Percentiles rank a stretch among this genome's conserved stretches.
Evolutionary conservation across 2,888 invertebrate genomes (phyloP).

Genomic region (Tachina lurida): DNA sequence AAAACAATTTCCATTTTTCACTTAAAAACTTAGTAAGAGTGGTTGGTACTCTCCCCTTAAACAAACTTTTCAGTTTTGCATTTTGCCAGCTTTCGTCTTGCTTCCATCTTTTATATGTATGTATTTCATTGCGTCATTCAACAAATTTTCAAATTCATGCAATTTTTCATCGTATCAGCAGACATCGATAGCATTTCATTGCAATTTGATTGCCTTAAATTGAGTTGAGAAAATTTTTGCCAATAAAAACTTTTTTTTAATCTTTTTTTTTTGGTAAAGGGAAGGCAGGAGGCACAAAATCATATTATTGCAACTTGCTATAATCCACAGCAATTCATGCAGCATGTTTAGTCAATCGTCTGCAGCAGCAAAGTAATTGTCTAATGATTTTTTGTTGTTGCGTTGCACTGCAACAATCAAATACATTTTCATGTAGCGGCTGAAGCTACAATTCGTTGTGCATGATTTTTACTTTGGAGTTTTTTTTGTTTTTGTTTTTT

Average conservation of each 20-base stretch:
- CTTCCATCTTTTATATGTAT: constrained; percentile 48
- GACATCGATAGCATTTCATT: constrained; percentile 71
- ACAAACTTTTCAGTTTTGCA: neutral
- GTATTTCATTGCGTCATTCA: constrained; percentile 71
- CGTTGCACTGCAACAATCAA: constrained; percentile 54
- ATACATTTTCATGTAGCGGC: constrained; percentile 61
- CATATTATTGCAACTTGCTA: constrained; percentile 50
- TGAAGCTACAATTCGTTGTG: constrained; percentile 68
- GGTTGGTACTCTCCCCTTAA: too few relatives aligned
- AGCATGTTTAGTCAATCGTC: constrained; percentile 60
- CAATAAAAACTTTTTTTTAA: constrained; percentile 26
- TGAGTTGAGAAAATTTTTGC: constrained; percentile 65
- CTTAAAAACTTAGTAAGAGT: neutral
- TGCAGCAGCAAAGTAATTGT: constrained; percentile 63
- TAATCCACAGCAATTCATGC: constrained; percentile 50
- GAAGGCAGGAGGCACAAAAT: constrained; percentile 30
- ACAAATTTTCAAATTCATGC: constrained; percentile 72
- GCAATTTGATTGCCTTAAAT: constrained; percentile 69
- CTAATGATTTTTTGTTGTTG: constrained; percentile 45
- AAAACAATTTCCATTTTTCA: neutral
- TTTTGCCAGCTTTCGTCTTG: constrained; percentile 25
- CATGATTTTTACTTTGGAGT: constrained; percentile 61
- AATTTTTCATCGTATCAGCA: constrained; percentile 71
- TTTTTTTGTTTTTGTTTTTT: neutral
- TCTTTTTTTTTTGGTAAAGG: constrained; percentile 1